Conservation (phyloP, 1,140 invertebrate species). For the Drosophila watanabei region DNA sequence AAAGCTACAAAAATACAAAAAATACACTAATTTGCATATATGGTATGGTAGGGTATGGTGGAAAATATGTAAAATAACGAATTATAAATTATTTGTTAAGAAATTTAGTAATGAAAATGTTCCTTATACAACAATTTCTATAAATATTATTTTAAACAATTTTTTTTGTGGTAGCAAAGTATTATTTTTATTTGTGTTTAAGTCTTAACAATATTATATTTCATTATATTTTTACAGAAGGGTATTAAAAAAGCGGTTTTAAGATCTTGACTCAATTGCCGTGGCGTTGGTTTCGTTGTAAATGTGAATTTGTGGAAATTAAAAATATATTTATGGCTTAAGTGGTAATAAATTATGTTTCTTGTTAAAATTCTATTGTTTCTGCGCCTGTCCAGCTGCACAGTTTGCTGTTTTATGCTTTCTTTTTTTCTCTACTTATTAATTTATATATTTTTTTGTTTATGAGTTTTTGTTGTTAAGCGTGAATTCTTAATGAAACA, state of each 20-base stretch:
- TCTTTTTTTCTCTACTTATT: conserved; percentile 37
- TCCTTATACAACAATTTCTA: background rate
- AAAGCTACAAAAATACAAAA: conserved; percentile 50
- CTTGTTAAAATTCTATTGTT: conserved; percentile 83
- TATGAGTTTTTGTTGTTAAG: conserved; percentile 15
- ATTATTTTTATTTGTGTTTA: background rate
- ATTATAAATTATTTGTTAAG: background rate
- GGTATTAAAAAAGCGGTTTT: conserved; percentile 35
- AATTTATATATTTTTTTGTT: conserved; percentile 50
- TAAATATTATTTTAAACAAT: background rate
- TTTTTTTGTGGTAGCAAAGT: background rate
- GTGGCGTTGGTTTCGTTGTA: conserved; percentile 60
- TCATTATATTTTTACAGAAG: background rate
- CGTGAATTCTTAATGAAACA: conserved; percentile 61
- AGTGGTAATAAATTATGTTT: conserved; percentile 84
- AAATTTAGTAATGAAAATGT: too few species aligned
- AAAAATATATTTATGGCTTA: conserved; percentile 85
- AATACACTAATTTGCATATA: conserved; percentile 1
- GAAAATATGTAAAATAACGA: background rate
- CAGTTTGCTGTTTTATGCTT: conserved; percentile 29
- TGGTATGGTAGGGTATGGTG: background rate
- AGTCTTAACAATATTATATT: background rate
- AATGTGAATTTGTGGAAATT: conserved; percentile 81
- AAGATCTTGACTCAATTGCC: conserved; percentile 43
- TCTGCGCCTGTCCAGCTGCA: conserved; percentile 27